Evolutionary conservation across 2,888 invertebrate genomes (phyloP), one percentile per base, ranked within the genome.

Genomic region (Acleris emargana): DNA sequence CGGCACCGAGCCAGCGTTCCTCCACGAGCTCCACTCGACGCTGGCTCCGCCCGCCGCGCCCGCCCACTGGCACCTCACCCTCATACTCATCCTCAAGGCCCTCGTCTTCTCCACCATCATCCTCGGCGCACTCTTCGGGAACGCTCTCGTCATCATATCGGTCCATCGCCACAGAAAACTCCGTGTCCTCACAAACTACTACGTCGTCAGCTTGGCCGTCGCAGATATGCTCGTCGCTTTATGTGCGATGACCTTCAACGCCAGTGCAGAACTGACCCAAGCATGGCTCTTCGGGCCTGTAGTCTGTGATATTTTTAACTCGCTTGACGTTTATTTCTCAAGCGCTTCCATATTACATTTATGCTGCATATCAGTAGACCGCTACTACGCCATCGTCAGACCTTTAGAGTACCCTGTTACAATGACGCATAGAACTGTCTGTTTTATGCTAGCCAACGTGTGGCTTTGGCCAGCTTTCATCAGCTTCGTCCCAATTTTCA

Each of bases 281-380:
- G 96, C 97, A 53, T 99, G 99, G 99, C 92, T 97, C 74, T 98
- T 99, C 81, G 97, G 97, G 6, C 94, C 95, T 77, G 92, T 96
- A 77, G 97, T 98, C 95, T 99, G 98, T 93, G 97, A 98, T 92
- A 95, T 98, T 60, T 99, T 97, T 95, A 98, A 98, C 87, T 97
- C 97, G 43, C 94, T 98, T 71, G 98, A 99, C 86, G 98, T 99
- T 2, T 97, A 98, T 82, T 98, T 98, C 87, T 97, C 96, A 73
- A 98, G 96, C 59, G 98, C 97, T 6, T 97, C 97, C 69, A 98
- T 99, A 68, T 94, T 98, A 57, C 98, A 99, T 84, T 93, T 99
- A 60, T 98, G 98, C 83, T 98, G 98, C 88, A 99, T 99, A 84
- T 97, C 97, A 73, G 97, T 98, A 62, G 98, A 98, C 83, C 94